A percentile compares a stretch with the other conserved stretches of the same genome.
phyloP scores from a whole-genome alignment of 2,113 vertebrate genomes.

The Tonatia bakeri region DNA sequence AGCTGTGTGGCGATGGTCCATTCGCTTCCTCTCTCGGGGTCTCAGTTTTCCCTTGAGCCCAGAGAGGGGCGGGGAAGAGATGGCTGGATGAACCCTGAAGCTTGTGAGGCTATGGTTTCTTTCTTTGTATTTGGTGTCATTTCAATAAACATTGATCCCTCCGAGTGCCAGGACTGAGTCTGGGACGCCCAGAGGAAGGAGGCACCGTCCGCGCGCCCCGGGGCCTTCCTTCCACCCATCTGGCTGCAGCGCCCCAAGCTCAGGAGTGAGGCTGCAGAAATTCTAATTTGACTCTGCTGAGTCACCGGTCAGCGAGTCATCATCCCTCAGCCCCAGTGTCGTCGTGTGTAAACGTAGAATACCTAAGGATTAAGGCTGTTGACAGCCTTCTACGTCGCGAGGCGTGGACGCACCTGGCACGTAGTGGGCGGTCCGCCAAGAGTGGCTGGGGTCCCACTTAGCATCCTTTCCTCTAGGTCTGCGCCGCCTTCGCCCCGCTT shows the following conservation, averaged over 20 bases:
- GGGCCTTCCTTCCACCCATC: neutral
- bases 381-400: neutral
- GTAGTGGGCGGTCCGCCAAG: neutral
- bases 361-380: neutral
- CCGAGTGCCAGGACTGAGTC: neutral
- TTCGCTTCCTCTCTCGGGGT: neutral
- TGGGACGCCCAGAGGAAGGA: neutral
- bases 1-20: neutral
- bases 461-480: neutral
- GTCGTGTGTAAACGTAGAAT: neutral
- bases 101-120: neutral
- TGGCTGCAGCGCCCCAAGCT: neutral
- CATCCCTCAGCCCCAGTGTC: neutral
- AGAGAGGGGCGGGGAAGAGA: neutral
- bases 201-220: too few species aligned
- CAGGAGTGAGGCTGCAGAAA: neutral
- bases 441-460: rapidly evolving
- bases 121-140: neutral
- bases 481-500: neutral
- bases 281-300: neutral
- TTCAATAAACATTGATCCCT: neutral
- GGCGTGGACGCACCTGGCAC: neutral
- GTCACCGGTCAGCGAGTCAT: neutral
- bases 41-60: neutral
- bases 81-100: neutral